Evolutionary conservation across 2,888 invertebrate species (phyloP), one percentile per base, ranked within the genome.

Genomic region (Caenorhabditis sp.): DNA sequence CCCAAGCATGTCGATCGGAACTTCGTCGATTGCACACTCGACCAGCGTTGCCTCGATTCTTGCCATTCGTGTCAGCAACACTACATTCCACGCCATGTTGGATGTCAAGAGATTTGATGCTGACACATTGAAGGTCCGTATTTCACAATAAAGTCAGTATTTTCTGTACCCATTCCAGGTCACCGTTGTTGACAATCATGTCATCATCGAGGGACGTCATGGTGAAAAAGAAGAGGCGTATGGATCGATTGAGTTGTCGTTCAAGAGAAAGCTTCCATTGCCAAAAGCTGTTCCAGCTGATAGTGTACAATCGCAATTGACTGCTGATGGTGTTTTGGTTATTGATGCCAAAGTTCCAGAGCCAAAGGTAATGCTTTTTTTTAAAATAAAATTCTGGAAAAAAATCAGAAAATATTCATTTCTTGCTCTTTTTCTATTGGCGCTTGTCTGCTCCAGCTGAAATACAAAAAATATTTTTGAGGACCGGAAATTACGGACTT

Each of bases 121-220:
- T 1, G 85, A 85, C 37, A 83, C 84, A 59, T 66, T 85, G 59
- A 86, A 84, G 70, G 84, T 83, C 6, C 17, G 26, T 21, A 23
- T 37, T 62, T 55, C 26, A 5, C 26, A 21, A 43, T 10, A 43
- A 14, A 43, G 14, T 43, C 17, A 17, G 12, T 17, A 43, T 12
- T 43, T 31, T 31, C 31, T 8, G 8, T 51, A 31, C 26, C 76
- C n/a, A n/a, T n/a, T 76, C n/a, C 62, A 81, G 83, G 85, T 85
- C 4, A 83, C 85, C 23, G 85, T 85, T 26, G 76, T 84, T 61
- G 84, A 83, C 24, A 66, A 73, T 23, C 71, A 76, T 26, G 83
- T 85, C 49, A 81, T 84, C 10, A 71, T 85, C 24, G 85, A 85
- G 60, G 85, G 78, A 24, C 79, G 79, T 24, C 84, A 84, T 24